These are phyloP conservation scores for Leptosomus discolor DNA, from an alignment of 2,113 vertebrate species.

Conservation along the genomic window DNA sequence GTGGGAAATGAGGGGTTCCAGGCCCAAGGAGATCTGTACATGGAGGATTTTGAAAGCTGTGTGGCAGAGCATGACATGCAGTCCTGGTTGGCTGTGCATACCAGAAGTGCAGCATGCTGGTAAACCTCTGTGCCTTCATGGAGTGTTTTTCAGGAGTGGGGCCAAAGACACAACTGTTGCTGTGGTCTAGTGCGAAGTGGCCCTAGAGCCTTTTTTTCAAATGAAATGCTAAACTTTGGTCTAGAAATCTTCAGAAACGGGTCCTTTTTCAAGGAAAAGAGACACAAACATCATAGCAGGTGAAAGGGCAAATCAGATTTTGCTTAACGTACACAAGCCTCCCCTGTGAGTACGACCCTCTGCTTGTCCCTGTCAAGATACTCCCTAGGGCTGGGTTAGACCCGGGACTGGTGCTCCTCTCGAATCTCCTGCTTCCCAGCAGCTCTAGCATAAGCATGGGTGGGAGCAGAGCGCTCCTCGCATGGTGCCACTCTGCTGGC, in stretches of 20 bases:
- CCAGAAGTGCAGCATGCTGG: too few relatives aligned
- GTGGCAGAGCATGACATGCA: accelerated
- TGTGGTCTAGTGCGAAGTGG: accelerated
- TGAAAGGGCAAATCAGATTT: neutral
- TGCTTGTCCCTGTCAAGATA: accelerated
- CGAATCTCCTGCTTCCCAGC: too few relatives aligned
- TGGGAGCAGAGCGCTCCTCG: neutral
- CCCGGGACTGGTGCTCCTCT: accelerated
- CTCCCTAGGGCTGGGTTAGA: accelerated
- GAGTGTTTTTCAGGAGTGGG: neutral
- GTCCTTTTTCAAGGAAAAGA: neutral
- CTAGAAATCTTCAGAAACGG: neutral
- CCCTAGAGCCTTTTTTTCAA: neutral
- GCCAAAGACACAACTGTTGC: too few relatives aligned
- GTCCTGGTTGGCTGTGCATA: neutral
- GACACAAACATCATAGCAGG: too few relatives aligned
- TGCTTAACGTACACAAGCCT: neutral
- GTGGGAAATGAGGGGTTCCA: neutral
- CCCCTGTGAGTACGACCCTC: neutral
- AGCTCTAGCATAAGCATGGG: neutral
- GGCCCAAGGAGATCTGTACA: too few relatives aligned
- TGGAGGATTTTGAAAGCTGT: neutral
- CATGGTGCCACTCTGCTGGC: too few relatives aligned
- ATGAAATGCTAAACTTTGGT: neutral
- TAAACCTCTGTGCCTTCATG: accelerated